Conservation (phyloP, 2,113 vertebrate genomes). For the Myiozetetes cayanensis region DNA sequence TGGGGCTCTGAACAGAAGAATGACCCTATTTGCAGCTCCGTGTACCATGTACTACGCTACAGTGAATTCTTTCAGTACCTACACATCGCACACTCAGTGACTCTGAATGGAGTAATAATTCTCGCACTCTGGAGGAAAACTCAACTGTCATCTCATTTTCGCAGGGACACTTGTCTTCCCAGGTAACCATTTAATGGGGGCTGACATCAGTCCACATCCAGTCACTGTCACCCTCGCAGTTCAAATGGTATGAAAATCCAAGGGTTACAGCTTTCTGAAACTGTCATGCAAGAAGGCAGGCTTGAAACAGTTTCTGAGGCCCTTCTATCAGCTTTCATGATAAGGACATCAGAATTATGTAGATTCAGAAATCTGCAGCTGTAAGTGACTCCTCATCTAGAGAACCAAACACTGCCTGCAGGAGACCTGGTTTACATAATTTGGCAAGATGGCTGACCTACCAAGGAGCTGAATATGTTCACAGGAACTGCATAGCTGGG, state of each 20-base stretch:
- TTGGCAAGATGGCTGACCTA: slow-evolving; percentile 1
- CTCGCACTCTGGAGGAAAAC: slow-evolving; percentile 27
- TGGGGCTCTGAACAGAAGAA: slow-evolving; percentile 61
- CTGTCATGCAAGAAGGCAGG: slow-evolving; percentile 45
- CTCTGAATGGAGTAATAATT: slow-evolving; percentile 59
- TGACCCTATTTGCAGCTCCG: slow-evolving; percentile 60
- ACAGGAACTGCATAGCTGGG: background rate
- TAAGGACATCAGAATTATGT: background rate
- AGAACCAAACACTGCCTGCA: background rate
- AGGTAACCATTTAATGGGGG: slow-evolving; percentile 27
- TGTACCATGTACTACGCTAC: slow-evolving; percentile 48
- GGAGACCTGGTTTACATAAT: slow-evolving; percentile 23
- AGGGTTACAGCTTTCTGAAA: slow-evolving; percentile 65
- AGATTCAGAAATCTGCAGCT: background rate
- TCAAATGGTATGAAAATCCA: slow-evolving; percentile 59
- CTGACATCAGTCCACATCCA: slow-evolving; percentile 70
- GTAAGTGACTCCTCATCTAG: background rate
- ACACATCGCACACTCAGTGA: background rate
- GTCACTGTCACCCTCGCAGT: slow-evolving; percentile 50
- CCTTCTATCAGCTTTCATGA: background rate
- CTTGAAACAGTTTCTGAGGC: background rate
- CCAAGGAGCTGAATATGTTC: slow-evolving; percentile 7
- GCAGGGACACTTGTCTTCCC: slow-evolving; percentile 34
- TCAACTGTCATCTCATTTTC: slow-evolving; percentile 50
- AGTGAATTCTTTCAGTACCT: slow-evolving; percentile 56